Conservation (phyloP, 2,888 invertebrate genomes). For the Neoascia interrupta region DNA sequence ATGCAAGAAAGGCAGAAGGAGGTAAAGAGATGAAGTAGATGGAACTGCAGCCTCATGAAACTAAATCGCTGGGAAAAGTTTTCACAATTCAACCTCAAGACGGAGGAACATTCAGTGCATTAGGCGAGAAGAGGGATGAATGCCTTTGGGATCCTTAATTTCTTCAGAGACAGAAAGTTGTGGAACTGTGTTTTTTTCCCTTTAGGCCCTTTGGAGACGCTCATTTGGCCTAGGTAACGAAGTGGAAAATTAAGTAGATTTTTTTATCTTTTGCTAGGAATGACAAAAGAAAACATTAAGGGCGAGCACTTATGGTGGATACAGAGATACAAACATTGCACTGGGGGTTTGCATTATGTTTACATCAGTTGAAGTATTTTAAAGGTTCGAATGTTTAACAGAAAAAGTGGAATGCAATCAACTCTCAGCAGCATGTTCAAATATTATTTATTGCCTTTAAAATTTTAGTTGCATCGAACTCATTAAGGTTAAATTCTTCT, state of each 20-base stretch:
- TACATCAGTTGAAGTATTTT: too few relatives aligned
- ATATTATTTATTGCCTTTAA: too few relatives aligned
- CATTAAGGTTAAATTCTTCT: too few relatives aligned
- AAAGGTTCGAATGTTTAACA: too few relatives aligned
- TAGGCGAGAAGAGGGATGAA: slow-evolving; percentile 28
- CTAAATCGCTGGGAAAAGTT: slow-evolving; percentile 64
- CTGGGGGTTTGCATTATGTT: too few relatives aligned
- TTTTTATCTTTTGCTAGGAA: slow-evolving; percentile 17
- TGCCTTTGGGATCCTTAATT: slow-evolving; percentile 49
- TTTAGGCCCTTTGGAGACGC: slow-evolving; percentile 16
- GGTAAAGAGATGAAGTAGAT: slow-evolving; percentile 31
- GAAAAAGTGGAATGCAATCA: too few relatives aligned
- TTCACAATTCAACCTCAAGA: slow-evolving; percentile 34
- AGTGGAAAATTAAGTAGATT: slow-evolving; percentile 64
- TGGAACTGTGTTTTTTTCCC: slow-evolving; percentile 1
- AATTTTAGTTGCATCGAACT: too few relatives aligned
- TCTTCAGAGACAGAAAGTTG: slow-evolving; percentile 43
- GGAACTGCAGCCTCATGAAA: slow-evolving; percentile 45
- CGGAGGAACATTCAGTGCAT: slow-evolving; percentile 47
- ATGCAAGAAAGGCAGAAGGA: slow-evolving; percentile 39
- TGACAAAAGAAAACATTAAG: slow-evolving; percentile 19
- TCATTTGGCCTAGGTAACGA: slow-evolving; percentile 45
- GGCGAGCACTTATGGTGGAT: too few relatives aligned
- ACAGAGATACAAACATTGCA: neutral
- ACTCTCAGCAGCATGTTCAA: too few relatives aligned